A percentile compares a stretch with the other conserved stretches of the same genome.
phyloP scores from a whole-genome alignment of 92 coral and sea anemone genomes.

The Metridium senile region DNA sequence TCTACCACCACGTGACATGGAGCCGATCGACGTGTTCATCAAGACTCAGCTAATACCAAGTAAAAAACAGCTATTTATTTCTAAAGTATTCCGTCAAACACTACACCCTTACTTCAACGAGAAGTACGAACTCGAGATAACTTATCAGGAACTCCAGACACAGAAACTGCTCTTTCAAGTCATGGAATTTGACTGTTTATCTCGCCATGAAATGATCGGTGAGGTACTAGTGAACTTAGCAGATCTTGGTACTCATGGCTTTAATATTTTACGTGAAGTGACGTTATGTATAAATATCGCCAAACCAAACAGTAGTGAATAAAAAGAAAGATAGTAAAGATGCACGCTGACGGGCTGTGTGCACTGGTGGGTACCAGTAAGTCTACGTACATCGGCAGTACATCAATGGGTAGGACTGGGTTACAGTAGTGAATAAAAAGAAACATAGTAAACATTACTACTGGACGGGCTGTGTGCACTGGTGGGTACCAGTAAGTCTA shows the following conservation, averaged over 20 bases:
- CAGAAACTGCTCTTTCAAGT: conserved; percentile 83
- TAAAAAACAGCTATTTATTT: conserved; percentile 76
- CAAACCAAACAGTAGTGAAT: conserved; percentile 43
- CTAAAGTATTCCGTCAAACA: conserved; percentile 81
- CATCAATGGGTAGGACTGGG: too few relatives aligned
- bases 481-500: neutral
- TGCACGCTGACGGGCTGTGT: neutral
- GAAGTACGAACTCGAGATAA: conserved; percentile 82
- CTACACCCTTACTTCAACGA: conserved; percentile 85
- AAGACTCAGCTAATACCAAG: conserved; percentile 87
- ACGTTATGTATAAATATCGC: conserved; percentile 84
- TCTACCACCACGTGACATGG: conserved; percentile 66
- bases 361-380: neutral
- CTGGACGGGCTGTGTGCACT: neutral
- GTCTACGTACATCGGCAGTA: neutral
- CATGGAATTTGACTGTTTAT: conserved; percentile 84
- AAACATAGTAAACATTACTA: conserved; percentile 14
- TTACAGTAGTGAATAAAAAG: conserved; percentile 28
- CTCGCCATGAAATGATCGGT: conserved; percentile 76
- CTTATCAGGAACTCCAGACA: conserved; percentile 74
- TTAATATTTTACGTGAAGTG: conserved; percentile 83
- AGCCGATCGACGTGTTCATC: conserved; percentile 80
- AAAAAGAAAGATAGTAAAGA: conserved; percentile 25
- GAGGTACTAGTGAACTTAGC: conserved; percentile 78
- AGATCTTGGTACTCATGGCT: conserved; percentile 87